Evolutionary conservation across 2,888 invertebrate species (phyloP).

Genomic region (Sepioteuthis lessoniana): DNA sequence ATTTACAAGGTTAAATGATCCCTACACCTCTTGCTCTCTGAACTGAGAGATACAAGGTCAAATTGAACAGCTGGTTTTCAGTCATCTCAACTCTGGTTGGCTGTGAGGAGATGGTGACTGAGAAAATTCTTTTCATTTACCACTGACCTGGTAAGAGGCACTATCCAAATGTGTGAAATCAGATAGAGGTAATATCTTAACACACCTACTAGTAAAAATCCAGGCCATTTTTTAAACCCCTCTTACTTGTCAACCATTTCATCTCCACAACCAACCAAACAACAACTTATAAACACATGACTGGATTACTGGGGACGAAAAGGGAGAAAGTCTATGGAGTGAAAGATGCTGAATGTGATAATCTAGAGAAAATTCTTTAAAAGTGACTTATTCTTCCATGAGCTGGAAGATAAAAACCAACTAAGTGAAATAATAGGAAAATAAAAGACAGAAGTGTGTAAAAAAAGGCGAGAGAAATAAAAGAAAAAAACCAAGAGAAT

Average conservation of each 20-base stretch:
- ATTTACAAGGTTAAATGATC: no score
- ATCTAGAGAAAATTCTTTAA: neutral
- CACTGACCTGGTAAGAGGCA: neutral
- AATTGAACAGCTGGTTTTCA: conserved; percentile 15
- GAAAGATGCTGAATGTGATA: neutral
- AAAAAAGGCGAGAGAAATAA: neutral
- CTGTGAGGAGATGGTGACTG: neutral
- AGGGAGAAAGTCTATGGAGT: neutral
- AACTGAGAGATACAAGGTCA: neutral
- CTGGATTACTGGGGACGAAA: neutral
- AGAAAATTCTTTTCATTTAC: neutral
- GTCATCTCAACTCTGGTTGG: neutral
- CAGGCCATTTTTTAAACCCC: neutral
- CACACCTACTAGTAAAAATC: no score
- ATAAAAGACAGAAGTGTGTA: neutral
- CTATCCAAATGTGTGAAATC: no score
- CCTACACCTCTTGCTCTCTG: neutral
- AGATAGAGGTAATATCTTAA: no score
- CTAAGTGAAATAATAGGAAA: neutral
- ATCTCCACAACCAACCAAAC: neutral
- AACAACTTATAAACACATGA: neutral
- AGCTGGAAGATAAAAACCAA: neutral
- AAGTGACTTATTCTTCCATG: neutral
- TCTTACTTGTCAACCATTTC: neutral
- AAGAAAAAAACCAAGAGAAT: neutral